Evolutionary conservation across 2,797 vertebrate genomes (phyloP).

Genomic region (Sebastes iracundus): DNA sequence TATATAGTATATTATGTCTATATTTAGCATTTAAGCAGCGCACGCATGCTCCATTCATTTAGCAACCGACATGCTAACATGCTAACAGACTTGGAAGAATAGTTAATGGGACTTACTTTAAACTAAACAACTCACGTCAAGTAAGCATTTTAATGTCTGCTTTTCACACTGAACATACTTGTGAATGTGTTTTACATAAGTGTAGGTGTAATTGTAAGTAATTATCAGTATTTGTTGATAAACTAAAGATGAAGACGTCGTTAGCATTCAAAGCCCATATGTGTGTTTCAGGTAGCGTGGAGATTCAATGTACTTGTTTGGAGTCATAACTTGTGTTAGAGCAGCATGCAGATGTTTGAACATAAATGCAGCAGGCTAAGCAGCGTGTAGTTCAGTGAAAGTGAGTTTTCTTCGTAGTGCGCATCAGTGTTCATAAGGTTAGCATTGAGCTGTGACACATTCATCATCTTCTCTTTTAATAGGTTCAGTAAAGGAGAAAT

Average conservation of each 20-base stretch:
- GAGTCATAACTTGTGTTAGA: not conserved
- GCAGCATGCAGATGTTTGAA: not conserved
- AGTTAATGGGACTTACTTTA: constrained; percentile 20
- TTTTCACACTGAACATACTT: accelerated
- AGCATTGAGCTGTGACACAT: not conserved
- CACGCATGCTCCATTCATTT: constrained; percentile 78
- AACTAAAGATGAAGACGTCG: constrained; percentile 44
- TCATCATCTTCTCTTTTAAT: not conserved
- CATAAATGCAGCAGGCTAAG: not conserved
- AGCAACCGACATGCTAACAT: constrained; percentile 38
- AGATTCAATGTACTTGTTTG: not conserved
- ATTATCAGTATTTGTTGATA: constrained; percentile 42
- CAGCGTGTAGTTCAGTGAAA: not conserved
- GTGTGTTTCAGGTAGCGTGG: not conserved
- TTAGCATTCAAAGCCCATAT: constrained; percentile 29
- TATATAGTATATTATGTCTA: no score
- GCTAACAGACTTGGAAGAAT: constrained; percentile 46
- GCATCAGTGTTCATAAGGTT: not conserved
- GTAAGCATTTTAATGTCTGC: accelerated
- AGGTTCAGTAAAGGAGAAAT: not conserved
- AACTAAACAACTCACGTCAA: not conserved
- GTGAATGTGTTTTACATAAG: accelerated
- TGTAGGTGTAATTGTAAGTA: accelerated
- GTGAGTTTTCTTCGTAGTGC: not conserved
- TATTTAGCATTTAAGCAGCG: constrained; percentile 52